phyloP scores from a whole-genome alignment of 2,113 vertebrate genomes.

The Callospermophilus lateralis region DNA sequence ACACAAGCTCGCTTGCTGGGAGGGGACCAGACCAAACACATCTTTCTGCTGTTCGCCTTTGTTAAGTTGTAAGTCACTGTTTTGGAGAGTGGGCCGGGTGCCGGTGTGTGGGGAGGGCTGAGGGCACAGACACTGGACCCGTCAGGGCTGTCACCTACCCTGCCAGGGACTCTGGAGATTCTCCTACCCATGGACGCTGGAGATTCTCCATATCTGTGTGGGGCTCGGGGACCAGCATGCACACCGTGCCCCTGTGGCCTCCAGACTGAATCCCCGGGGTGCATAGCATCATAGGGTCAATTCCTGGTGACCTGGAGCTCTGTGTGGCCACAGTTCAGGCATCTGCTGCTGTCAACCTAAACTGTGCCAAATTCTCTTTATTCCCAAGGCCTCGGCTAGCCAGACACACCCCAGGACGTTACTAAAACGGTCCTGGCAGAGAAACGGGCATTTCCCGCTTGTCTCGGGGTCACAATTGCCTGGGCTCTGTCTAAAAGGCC shows the following conservation, averaged over 20 bases:
- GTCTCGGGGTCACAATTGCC: background rate
- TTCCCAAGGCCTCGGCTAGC: fast-evolving
- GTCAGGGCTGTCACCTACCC: background rate
- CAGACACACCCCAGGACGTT: background rate
- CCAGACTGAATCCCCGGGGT: background rate
- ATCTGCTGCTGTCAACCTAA: background rate
- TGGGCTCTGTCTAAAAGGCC: background rate
- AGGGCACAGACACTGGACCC: background rate
- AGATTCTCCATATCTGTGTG: background rate
- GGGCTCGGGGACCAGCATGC: fast-evolving
- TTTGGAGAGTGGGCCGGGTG: background rate
- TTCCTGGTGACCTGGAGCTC: background rate
- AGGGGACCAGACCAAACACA: conserved; percentile 82
- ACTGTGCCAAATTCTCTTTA: background rate
- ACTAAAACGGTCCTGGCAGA: background rate
- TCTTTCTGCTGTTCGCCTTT: conserved; percentile 83
- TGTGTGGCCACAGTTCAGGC: fast-evolving
- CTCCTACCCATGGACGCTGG: background rate
- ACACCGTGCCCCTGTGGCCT: fast-evolving
- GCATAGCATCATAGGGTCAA: fast-evolving
- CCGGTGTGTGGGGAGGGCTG: no score
- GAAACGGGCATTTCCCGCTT: background rate
- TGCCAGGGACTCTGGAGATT: fast-evolving
- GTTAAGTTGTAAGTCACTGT: conserved; percentile 77
- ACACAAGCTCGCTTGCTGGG: conserved; percentile 77